Percentiles rank a stretch among this genome's conserved stretches.
These are phyloP conservation scores for Vandiemenella viatica DNA, from an alignment of 2,888 invertebrate genomes.

Conservation along the genomic window DNA sequence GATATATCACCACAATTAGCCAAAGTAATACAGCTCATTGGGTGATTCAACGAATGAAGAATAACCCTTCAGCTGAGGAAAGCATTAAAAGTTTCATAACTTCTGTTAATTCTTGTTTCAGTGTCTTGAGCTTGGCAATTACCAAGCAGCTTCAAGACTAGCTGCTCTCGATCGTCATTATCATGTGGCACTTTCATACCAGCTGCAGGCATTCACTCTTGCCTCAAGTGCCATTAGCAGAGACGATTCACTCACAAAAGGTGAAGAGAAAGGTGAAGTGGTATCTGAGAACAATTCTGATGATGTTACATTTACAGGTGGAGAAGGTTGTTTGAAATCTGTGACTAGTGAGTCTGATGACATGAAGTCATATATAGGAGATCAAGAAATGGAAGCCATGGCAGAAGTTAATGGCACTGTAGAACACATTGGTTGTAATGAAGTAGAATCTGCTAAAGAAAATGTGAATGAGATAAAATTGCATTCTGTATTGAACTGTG, in stretches of 20 bases:
- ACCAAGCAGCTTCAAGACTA: conserved; percentile 32
- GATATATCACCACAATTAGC: too few species aligned
- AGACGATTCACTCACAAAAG: conserved; percentile 13
- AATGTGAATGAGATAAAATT: background rate
- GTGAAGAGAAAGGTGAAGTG: conserved; percentile 1
- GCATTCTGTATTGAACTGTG: too few species aligned
- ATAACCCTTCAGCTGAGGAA: too few species aligned
- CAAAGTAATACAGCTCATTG: too few species aligned
- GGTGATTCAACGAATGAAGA: too few species aligned
- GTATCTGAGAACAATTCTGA: too few species aligned
- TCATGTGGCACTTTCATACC: conserved; percentile 28
- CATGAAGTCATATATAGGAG: too few species aligned
- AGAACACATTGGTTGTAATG: background rate
- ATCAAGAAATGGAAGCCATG: too few species aligned
- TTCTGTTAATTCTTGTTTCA: too few species aligned
- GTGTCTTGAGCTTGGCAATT: conserved; percentile 30
- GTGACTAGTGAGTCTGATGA: background rate
- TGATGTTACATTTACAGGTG: too few species aligned
- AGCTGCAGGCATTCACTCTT: conserved; percentile 27
- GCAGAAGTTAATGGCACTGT: background rate
- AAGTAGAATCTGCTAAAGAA: background rate
- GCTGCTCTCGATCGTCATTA: conserved; percentile 30
- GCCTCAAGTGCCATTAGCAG: conserved; percentile 20
- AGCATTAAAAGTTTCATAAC: too few species aligned
- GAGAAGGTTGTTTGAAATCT: background rate